Conservation (phyloP, 2,113 vertebrate species). For the Ageneiosus marmoratus region DNA sequence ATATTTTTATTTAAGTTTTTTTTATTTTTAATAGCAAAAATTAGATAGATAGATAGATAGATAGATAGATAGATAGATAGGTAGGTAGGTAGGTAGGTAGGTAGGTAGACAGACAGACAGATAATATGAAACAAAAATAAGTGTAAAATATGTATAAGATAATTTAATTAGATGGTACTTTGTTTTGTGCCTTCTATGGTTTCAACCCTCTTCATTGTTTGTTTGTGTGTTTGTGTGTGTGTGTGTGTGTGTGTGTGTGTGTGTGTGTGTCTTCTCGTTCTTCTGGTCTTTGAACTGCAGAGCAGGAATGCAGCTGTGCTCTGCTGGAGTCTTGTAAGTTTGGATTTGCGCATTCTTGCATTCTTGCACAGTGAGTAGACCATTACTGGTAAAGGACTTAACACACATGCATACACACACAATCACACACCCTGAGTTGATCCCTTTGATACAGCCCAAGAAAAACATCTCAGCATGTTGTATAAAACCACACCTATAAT, state of each 20-base stretch:
- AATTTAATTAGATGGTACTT: not conserved
- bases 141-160: not conserved
- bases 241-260: conserved; percentile 16
- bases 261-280: conserved; percentile 30
- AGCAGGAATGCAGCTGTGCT: conserved; percentile 74
- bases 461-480: not conserved
- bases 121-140: not conserved
- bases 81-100: not conserved
- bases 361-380: conserved; percentile 44
- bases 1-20: no score
- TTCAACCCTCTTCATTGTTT: conserved; percentile 4
- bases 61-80: not conserved
- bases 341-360: conserved; percentile 61
- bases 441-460: not conserved
- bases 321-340: conserved; percentile 63
- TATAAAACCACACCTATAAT: not conserved
- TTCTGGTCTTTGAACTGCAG: conserved; percentile 70
- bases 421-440: not conserved
- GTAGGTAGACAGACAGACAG: not conserved
- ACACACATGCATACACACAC: not conserved
- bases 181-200: conserved; percentile 10
- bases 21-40: no score
- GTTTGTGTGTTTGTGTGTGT: conserved; percentile 44
- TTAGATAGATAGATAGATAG: no score
- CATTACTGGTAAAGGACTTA: conserved; percentile 14